Conservation (phyloP, 2,113 vertebrate species). For the Morone chrysops region DNA sequence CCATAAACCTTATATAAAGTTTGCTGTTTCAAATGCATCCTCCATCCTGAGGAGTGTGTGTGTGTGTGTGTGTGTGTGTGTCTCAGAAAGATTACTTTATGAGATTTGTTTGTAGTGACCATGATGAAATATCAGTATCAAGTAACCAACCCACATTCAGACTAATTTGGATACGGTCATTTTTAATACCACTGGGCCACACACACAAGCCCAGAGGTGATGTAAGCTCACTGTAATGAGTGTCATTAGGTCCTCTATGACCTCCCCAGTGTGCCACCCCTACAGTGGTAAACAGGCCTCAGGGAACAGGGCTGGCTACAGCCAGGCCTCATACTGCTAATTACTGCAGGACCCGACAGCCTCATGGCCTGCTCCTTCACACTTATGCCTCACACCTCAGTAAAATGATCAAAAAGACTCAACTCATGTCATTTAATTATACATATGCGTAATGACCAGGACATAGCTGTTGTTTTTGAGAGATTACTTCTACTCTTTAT, state of each 20-base stretch:
- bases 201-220: conserved; percentile 21
- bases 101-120: neutral
- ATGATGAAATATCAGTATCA: neutral
- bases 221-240: conserved; percentile 9
- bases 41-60: no score
- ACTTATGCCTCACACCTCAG: neutral
- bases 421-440: neutral
- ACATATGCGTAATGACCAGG: no score
- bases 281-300: neutral
- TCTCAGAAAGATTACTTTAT: no score
- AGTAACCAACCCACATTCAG: neutral
- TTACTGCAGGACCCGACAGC: neutral
- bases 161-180: neutral
- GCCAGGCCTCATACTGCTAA: neutral
- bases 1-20: no score
- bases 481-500: neutral
- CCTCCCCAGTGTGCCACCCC: neutral
- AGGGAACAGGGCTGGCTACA: neutral
- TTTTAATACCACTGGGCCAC: neutral
- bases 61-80: no score
- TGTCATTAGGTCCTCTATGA: conserved; percentile 4
- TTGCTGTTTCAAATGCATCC: neutral
- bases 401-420: neutral
- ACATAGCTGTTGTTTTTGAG: neutral
- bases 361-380: neutral